phyloP scores from a whole-genome alignment of 2,888 invertebrate species.

The Candidula unifasciata region DNA sequence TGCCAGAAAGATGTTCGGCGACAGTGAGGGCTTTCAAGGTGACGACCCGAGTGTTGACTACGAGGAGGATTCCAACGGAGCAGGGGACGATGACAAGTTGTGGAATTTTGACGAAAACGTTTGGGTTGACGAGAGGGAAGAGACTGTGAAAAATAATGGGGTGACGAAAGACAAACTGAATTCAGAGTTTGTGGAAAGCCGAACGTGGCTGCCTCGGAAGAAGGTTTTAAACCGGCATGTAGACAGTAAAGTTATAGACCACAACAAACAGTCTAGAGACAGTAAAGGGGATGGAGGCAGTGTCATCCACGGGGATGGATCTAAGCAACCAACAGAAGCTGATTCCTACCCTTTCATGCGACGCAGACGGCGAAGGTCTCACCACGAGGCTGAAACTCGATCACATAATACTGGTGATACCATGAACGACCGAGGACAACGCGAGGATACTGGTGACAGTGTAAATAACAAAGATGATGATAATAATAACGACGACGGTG shows the following conservation, averaged over 20 bases:
- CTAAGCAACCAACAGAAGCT: not conserved
- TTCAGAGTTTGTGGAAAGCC: conserved; percentile 10
- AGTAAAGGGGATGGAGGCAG: not conserved
- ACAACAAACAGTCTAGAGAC: not conserved
- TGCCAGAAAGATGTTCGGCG: conserved; percentile 54
- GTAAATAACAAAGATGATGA: conserved; percentile 19
- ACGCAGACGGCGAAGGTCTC: conserved; percentile 42
- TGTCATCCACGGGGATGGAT: not conserved
- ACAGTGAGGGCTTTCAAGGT: conserved; percentile 43
- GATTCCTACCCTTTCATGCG: conserved; percentile 46
- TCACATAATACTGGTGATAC: not conserved
- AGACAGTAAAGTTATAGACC: not conserved
- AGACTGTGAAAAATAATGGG: conserved; percentile 19
- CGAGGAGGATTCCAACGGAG: not conserved
- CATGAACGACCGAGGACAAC: not conserved
- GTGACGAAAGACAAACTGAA: conserved; percentile 32
- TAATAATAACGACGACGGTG: conserved; percentile 1
- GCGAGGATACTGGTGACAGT: not conserved
- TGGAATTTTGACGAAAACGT: not conserved
- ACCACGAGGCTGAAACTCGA: not conserved
- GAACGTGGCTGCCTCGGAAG: conserved; percentile 36
- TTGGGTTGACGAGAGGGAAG: conserved; percentile 30
- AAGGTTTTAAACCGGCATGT: conserved; percentile 13
- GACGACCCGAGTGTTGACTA: conserved; percentile 48
- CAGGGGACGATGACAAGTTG: not conserved